Evolutionary conservation across 2,113 vertebrate genomes (phyloP), one percentile per base, ranked within the genome.

Genomic region (Hippocampus barbouri): DNA sequence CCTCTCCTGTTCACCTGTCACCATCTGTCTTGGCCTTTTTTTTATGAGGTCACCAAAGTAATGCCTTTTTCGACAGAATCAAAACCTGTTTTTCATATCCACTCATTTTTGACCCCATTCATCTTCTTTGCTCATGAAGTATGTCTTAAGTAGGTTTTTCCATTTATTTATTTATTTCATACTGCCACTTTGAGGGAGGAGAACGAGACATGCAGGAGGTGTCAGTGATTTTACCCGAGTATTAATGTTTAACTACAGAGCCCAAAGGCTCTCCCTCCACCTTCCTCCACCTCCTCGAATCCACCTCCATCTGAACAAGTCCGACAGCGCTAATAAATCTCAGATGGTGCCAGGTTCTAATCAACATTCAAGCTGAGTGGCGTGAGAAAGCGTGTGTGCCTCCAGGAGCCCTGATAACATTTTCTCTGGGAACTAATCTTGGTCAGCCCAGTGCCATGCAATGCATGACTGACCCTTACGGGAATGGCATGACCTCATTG

Each of bases 191-290:
- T 69, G 57, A 76, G 40, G 2, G 38, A 82, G 67, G 76, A 60
- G 61, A 70, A 73, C 41, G 0, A 15, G 57, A 79, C 72, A 23
- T 41, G 34, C 72, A 75, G 64, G 75, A 73, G 64, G 61, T 73
- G 68, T 71, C 11, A 1, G 72, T 69, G 73, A 78, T 77, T 87
- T 78, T 77, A 84, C 76, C 76, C 45, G 82, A 75, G 78, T 51
- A 82, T 86, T 89, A 87, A 87, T 86, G 84, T 88, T 87, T 90
- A 87, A 90, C 90, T 79, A 72, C 69, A 67, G 76, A 81, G 82
- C 76, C 72, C 71, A 6, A 23, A 56, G 60, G 76, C 75, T 74
- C 77, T 69, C 74, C 66, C 65, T 63, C 53, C 63, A 61, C n/a
- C 34, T 67, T 69, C 70, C 51, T 59, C 65, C 51, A 57, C 64